Conservation (phyloP, 1,140 invertebrate species). For the Oreohelix idahoensis region DNA sequence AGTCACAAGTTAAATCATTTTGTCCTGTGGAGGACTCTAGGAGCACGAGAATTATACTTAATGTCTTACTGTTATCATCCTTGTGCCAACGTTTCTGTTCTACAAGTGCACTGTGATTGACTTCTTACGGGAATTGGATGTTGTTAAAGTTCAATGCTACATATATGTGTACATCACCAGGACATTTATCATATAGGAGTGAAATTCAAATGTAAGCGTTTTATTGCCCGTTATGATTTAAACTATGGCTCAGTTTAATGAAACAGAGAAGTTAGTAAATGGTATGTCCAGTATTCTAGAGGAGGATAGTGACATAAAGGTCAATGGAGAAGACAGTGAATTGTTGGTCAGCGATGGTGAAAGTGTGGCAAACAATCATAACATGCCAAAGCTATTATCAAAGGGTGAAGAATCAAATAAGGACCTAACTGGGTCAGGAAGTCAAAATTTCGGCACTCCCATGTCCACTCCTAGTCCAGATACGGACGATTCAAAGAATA, state of each 20-base stretch:
- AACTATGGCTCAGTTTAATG: not conserved
- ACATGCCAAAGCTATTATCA: not conserved
- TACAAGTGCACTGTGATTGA: too few relatives aligned
- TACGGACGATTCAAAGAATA: conserved; percentile 1
- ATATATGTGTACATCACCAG: not conserved
- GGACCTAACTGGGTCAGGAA: not conserved
- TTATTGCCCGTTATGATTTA: not conserved
- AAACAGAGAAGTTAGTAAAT: not conserved
- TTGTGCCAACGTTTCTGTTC: too few relatives aligned
- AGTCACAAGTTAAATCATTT: too few relatives aligned
- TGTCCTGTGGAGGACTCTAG: too few relatives aligned
- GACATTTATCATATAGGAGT: not conserved
- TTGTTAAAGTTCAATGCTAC: not conserved
- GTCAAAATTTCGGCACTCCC: not conserved
- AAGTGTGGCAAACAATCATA: not conserved
- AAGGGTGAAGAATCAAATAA: not conserved
- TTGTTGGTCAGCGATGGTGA: not conserved
- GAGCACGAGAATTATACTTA: too few relatives aligned
- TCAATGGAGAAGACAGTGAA: not conserved
- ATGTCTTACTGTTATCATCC: too few relatives aligned
- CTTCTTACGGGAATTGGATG: too few relatives aligned
- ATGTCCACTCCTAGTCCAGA: not conserved
- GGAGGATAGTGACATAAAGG: not conserved
- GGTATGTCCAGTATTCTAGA: conserved; percentile 1
- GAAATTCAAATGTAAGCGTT: not conserved